Evolutionary conservation across 2,113 vertebrate species (phyloP), one percentile per base, ranked within the genome.

Genomic region (Cyanoliseus patagonus): DNA sequence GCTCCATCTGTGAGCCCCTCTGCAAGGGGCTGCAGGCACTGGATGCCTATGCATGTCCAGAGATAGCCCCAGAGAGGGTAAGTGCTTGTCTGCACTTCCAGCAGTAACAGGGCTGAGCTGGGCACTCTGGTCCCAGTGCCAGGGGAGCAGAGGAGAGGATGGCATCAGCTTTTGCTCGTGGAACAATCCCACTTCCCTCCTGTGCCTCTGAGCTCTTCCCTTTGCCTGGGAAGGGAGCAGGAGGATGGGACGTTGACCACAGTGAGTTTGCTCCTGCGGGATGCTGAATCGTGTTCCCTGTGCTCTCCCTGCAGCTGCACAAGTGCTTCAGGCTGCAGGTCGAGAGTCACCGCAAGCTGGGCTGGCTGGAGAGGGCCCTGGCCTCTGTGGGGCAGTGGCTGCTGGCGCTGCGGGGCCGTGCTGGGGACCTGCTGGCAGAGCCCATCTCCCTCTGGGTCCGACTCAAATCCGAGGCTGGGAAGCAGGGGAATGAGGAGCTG

Each of bases 391-490:
- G 96, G 57, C 90, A 93, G 79, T 99, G 99, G 99, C 96, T 99
- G 95, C 92, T 72, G 16, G 98, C 97, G 6, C 97, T 99, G 49
- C 97, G 86, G 8, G 88, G 94, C 79, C 92, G 78, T 1, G 37
- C 98, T 31, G 78, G 57, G 1, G 78, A 97, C 74, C 97, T 99
- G 68, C 98, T 99, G 97, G 59, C 93, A 5, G 98, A 99, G 80
- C 98, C 99, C 0, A 90, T 99, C 20, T 97, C 97, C 10, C 96
- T 98, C 69, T 99, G 99, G 99, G 98, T 98, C 69, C 98, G 98
- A 78, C 97, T 98, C 37, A 99, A 99, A 92, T 97, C 92, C 1
- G 99, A 99, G 4, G 98, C 98, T 1, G 97, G 95, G 4, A 98
- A 92, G n/a, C 97, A 95, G 16, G 98, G 98, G 13, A 95, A 97